Conservation (phyloP, 1,140 invertebrate genomes). For the Calephelis nemesis region DNA sequence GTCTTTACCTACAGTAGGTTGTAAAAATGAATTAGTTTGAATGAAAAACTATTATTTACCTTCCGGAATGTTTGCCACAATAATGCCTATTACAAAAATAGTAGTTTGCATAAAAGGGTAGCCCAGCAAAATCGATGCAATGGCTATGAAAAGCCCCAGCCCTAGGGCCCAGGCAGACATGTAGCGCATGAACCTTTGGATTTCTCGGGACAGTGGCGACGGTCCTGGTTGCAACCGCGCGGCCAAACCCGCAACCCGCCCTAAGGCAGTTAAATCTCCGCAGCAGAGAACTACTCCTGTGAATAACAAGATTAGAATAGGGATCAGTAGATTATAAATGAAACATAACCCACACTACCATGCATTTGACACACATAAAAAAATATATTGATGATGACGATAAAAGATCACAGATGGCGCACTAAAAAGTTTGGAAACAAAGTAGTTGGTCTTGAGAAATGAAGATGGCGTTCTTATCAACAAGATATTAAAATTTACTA, state of each 20-base stretch:
- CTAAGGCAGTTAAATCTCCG: slow-evolving; percentile 65
- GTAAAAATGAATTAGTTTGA: too few species aligned
- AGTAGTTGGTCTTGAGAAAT: too few species aligned
- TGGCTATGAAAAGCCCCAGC: slow-evolving; percentile 55
- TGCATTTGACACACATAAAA: too few species aligned
- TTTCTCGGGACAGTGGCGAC: slow-evolving; percentile 55
- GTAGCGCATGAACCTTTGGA: slow-evolving; percentile 57
- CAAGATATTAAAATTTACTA: too few species aligned
- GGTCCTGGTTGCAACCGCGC: slow-evolving; percentile 56
- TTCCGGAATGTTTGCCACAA: slow-evolving; percentile 70
- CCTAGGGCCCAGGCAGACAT: slow-evolving; percentile 56
- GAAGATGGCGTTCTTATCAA: too few species aligned
- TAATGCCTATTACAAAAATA: slow-evolving; percentile 65
- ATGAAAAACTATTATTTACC: slow-evolving; percentile 35
- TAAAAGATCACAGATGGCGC: too few species aligned
- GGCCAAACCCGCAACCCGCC: slow-evolving; percentile 62
- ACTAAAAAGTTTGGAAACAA: too few species aligned
- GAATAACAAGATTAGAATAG: too few species aligned
- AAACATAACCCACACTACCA: too few species aligned
- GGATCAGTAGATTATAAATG: too few species aligned
- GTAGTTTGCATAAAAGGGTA: slow-evolving; percentile 68
- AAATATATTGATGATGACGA: too few species aligned
- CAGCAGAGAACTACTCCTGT: slow-evolving; percentile 64
- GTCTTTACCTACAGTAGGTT: too few species aligned
- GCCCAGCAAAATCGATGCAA: slow-evolving; percentile 48